Evolutionary conservation across 1,140 invertebrate genomes (phyloP), one percentile per base, ranked within the genome.

Genomic region (Eupeodes corollae): DNA sequence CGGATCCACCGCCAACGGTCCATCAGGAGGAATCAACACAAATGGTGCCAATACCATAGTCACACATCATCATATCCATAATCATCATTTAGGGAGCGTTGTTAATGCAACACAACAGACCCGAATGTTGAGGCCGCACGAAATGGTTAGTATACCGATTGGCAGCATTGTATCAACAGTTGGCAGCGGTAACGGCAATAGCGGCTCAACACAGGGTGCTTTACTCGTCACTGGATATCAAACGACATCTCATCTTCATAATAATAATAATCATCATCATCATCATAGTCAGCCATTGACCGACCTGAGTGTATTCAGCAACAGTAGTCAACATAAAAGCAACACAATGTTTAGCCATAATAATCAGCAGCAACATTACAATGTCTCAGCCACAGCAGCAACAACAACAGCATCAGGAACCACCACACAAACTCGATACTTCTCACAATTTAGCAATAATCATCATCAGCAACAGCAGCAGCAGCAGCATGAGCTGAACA

Each of bases 81-180:
- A 35, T 35, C 34, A 35, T 35, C 12, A 35, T 35, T 35, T 11
- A 10, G 34, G 34, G 12, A 35, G 12, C 14, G 12, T 18, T 21
- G 16, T 12, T 2, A 41, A 13, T 26, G 44, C 21, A 16, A 42
- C 42, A 42, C 26, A 34, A 13, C 21, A 19, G 30, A 38, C 45
- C 6, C 18, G 54, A 30, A 14, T 55, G 26, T 53, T 61, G 41
- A 61, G 67, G 55, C 64, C 63, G 54, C 61, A 67, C 53, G 56
- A 67, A 46, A 61, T 67, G 56, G 64, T 67, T 26, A 64, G 58
- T 48, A 54, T 67, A 46, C 63, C 64, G 19, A 66, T 58, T 47
- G 60, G 63, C 47, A 59, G 59, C 31, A 45, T 45, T 31, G 44
- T 49, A 32, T 39, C 44, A 15, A 49, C 45, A 10, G 33, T 44